Conservation (phyloP, 2,888 invertebrate genomes). For the Eretmocerus hayati region DNA sequence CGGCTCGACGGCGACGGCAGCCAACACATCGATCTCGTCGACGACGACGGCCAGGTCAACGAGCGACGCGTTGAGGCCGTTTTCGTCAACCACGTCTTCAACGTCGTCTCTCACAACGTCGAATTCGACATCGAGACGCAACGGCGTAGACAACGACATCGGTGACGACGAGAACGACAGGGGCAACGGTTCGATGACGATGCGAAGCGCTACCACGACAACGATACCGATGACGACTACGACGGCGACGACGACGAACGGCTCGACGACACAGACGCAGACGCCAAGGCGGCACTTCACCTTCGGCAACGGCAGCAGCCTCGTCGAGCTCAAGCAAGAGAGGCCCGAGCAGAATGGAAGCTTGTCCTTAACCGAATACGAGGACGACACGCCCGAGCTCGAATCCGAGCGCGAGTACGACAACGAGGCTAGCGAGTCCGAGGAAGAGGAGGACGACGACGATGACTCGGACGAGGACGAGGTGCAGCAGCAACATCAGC, state of each 20-base stretch:
- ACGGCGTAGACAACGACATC: conserved; percentile 4
- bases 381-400: conserved; percentile 26
- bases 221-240: not conserved
- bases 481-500: too few relatives aligned
- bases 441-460: conserved; percentile 32
- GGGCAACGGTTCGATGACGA: too few relatives aligned
- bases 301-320: too few relatives aligned
- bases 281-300: conserved; percentile 32
- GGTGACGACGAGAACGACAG: conserved; percentile 16
- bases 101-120: too few relatives aligned
- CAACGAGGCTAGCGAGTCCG: conserved; percentile 28
- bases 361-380: too few relatives aligned
- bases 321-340: too few relatives aligned
- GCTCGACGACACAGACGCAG: not conserved
- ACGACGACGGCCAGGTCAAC: not conserved
- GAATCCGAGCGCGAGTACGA: conserved; percentile 33
- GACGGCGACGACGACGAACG: not conserved
- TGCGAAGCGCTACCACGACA: not conserved
- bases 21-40: not conserved
- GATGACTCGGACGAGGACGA: conserved; percentile 22
- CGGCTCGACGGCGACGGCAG: not conserved
- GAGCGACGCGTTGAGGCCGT: conserved; percentile 25
- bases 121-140: conserved; percentile 6
- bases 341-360: too few relatives aligned
- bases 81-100: too few relatives aligned